phyloP scores from a whole-genome alignment of 2,888 invertebrate genomes.

The Lycophotia porphyrea region DNA sequence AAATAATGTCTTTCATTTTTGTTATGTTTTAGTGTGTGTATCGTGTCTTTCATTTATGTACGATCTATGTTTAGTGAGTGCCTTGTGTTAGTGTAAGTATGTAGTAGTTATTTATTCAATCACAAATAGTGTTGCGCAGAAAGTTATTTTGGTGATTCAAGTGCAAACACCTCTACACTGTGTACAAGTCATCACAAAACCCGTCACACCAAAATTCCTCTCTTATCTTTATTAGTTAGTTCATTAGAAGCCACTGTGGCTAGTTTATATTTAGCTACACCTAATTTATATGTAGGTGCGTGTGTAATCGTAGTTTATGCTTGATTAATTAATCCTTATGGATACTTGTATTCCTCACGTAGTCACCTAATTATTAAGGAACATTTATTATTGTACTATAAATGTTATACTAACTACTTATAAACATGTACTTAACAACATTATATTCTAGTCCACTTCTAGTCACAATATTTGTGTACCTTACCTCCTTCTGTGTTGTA shows the following conservation, averaged over 20 bases:
- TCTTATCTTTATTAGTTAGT: neutral
- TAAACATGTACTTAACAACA: neutral
- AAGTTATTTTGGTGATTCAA: neutral
- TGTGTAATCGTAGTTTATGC: neutral
- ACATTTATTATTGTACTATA: neutral
- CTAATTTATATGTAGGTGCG: neutral
- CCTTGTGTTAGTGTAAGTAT: too few relatives aligned
- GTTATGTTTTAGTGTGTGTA: neutral
- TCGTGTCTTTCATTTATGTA: conserved; percentile 1
- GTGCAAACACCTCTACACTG: neutral
- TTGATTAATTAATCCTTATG: conserved; percentile 6
- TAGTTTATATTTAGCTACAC: conserved; percentile 1
- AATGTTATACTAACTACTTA: neutral
- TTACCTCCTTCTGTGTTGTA: neutral
- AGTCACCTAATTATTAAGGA: neutral
- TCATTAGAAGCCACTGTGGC: neutral
- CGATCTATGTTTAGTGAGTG: too few relatives aligned
- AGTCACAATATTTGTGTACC: neutral
- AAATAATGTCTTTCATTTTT: too few relatives aligned
- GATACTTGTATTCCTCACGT: neutral
- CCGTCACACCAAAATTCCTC: neutral
- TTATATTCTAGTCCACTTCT: neutral
- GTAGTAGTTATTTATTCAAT: too few relatives aligned
- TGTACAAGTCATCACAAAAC: neutral
- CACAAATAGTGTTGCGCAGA: too few relatives aligned